These are phyloP conservation scores for Chalcis sispes DNA, from an alignment of 2,888 invertebrate species.

Conservation along the genomic window DNA sequence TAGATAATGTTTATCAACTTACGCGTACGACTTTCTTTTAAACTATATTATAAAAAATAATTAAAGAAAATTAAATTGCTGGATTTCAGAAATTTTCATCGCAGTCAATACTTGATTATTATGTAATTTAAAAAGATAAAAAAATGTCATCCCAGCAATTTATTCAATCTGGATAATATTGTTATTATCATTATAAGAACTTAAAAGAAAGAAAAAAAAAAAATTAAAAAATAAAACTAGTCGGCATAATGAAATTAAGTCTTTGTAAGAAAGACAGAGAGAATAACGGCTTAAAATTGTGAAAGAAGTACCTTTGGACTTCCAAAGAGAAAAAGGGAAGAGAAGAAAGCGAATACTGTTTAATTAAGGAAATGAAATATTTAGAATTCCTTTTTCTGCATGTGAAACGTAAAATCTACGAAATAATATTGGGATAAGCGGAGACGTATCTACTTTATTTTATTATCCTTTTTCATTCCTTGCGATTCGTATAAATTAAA, in stretches of 20 bases:
- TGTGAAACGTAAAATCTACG: neutral
- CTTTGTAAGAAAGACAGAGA: neutral
- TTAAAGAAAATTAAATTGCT: no score
- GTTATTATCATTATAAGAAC: neutral
- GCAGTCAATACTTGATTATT: neutral
- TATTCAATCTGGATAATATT: neutral
- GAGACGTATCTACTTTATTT: conserved; percentile 60
- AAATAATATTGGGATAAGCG: conserved; percentile 4
- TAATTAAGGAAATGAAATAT: conserved; percentile 13
- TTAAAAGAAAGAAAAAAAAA: neutral
- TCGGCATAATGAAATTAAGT: neutral
- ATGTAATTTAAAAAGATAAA: neutral
- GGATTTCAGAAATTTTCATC: no score
- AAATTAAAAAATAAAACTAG: neutral
- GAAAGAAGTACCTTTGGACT: neutral
- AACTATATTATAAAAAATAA: no score
- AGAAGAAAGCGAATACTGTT: neutral
- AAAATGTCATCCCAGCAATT: neutral
- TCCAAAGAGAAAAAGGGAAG: neutral
- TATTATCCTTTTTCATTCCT: no score
- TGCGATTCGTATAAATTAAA: no score
- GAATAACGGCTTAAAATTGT: neutral
- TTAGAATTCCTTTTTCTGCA: neutral
- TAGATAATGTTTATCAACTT: no score
- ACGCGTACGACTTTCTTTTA: no score